phyloP scores from a whole-genome alignment of 2,888 invertebrate species.

The Sinopyrophorus schimmeli region DNA sequence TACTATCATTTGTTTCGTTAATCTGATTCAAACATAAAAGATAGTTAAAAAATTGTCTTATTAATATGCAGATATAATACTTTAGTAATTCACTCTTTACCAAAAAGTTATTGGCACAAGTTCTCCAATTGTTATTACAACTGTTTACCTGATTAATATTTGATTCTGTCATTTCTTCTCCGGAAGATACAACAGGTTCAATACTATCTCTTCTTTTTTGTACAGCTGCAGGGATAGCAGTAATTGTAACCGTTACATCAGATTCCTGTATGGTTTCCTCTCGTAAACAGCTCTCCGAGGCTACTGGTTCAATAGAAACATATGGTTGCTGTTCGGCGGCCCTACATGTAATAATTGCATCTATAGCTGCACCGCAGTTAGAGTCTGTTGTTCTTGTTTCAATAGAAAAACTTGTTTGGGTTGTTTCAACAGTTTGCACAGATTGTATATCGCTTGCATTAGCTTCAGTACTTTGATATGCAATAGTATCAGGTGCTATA shows the following conservation, averaged over 20 bases:
- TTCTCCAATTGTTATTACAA: no score
- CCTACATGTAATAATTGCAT: constrained; percentile 41
- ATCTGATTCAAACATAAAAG: no score
- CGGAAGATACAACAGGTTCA: constrained; percentile 44
- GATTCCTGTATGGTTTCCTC: constrained; percentile 34
- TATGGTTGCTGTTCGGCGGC: constrained; percentile 37
- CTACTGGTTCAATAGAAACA: constrained; percentile 43
- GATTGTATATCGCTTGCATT: constrained; percentile 27
- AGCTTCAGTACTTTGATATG: constrained; percentile 48
- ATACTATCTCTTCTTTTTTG: constrained; percentile 45
- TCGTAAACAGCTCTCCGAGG: constrained; percentile 35
- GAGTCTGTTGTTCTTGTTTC: constrained; percentile 28
- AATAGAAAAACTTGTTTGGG: constrained; percentile 26
- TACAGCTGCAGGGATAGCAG: constrained; percentile 45
- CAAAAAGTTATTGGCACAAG: no score
- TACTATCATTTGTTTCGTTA: no score
- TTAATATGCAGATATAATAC: no score
- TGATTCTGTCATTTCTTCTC: constrained; percentile 57
- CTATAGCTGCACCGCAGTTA: constrained; percentile 27
- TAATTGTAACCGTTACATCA: constrained; percentile 38
- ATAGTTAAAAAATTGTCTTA: no score
- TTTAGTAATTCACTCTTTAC: no score
- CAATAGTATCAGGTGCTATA: constrained; percentile 35
- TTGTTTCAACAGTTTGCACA: constrained; percentile 33
- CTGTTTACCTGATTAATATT: no score